Evolutionary conservation across 2,797 vertebrate species (phyloP), one percentile per base, ranked within the genome.

Genomic region (Rhinichthys osculus): DNA sequence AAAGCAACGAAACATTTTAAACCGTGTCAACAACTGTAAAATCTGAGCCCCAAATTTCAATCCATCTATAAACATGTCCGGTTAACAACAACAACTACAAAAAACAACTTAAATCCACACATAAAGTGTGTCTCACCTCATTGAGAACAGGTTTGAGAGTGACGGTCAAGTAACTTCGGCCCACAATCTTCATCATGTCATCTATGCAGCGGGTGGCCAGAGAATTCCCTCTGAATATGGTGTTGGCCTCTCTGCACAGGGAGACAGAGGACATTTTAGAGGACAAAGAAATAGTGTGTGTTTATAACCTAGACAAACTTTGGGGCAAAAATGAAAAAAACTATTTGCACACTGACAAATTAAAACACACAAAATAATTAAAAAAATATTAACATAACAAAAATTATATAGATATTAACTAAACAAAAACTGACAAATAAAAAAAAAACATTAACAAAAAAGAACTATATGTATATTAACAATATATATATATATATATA

Each of bases 141-240:
- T 99, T 98, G 88, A 99, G 94, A 86, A 98, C 96, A 89, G 97
- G 94, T 92, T 99, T 99, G 90, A 99, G 93, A n/a, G 98, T 99
- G 90, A 98, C 96, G 73, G 96, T 97, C 89, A 99, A 93, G 94
- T 99, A 99, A 95, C 97, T 97, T 90, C 98, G 96, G 84, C 98
- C 98, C 90, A 99, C 97, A 89, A 99, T 97, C 94, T 99, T 99
- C 98, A 99, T 99, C 96, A 98, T 98, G 93, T 99, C 98, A 90
- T 99, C 98, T 74, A 99, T 96, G 93, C 98, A 98, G 16, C 98
- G 97, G 1, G 98, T 98, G 77, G 97, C 97, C 93, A 99, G 92
- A 14, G 97, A 97, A 89, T 99, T 99, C 82, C 98, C 98, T 91
- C 98, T 96, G 88, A 99, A 99, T 91, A 99, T 96, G 92, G 98